Evolutionary conservation across 1,140 invertebrate genomes (phyloP), one percentile per base, ranked within the genome.

Genomic region (Sycophaga agraensis): DNA sequence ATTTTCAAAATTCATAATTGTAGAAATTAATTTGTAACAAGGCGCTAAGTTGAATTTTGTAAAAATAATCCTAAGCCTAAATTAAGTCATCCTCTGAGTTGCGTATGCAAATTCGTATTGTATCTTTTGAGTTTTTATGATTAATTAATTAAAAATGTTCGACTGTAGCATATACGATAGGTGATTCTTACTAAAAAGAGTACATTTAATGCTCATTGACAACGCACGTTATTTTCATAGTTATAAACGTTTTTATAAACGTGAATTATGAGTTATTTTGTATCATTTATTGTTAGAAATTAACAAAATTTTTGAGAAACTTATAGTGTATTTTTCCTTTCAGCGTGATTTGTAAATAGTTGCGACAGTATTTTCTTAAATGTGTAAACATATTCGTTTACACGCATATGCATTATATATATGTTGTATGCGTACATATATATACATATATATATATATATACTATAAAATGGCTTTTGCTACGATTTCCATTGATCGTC

Each of bases 271-370:
- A 8, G 22, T 26, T 55, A 24, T 53, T 43, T 19, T 34, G 22
- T 28, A 1, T 42, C 42, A 14, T 19, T 22, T 14, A 14, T 2
- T 17, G 11, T 28, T 42, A 7, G 45, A 48, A 17, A 48, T 5
- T 16, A 39, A 9, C 4, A 37, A 35, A 39, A 57, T 35, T 57
- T 24, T 24, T 35, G 0, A 35, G 34, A 1, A 26, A 50, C 31
- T 24, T 31, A 31, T 11, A 31, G 11, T 31, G 28, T 31, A 31
- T 42, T 28, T 19, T 35, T 8, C 24, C 37, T 54, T 40, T 9
- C 4, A 5, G 17, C 35, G 7, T 43, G 51, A 50, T 43, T 58
- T 51, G 57, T 59, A 59, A 17, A 59, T 59, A 59, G 2, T 17
- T 34, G 19, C 37, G 28, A 59, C 34, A 7, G n/a, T 31, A 49